Evolutionary conservation across 2,888 invertebrate species (phyloP), one percentile per base, ranked within the genome.

Genomic region (Agonopterix arenella): DNA sequence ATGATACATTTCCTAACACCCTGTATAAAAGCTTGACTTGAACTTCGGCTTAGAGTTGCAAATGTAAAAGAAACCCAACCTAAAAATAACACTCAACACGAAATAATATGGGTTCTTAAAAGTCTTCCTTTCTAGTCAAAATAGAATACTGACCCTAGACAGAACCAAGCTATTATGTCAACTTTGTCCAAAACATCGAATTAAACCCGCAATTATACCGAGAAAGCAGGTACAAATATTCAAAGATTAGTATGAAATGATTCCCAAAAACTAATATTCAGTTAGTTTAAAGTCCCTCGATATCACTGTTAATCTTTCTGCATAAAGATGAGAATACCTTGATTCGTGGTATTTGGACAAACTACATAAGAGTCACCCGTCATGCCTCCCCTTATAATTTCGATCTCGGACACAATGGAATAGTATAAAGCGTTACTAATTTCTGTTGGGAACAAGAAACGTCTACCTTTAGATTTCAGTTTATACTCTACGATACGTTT

Each of bases 361-460:
- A 28, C 28, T 28, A 5, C 1, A 5, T 28, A 5, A 7, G 28
- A 28, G 28, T 28, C 28, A 28, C 28, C 48, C 58, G 64, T 61
- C 66, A 66, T 60, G 67, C 64, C 62, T 61, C 67, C 64, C 62
- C 60, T 59, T 57, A 68, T 73, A 66, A 73, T 71, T 69, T 62
- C 59, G 58, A 73, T 71, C 68, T 62, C 59, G 58, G 53, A 52
- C 62, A 75, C 73, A 73, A 75, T 72, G 53, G 66, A 56, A 64
- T 58, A 63, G 62, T 55, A 60, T 60, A 66, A 58, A 60, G 61
- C 73, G 75, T 67, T 53, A 66, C 73, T 70, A 76, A 76, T 76
- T 71, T 68, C 57, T 62, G 62, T 73, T 69, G 68, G 62, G 63
- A 62, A 66, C 55, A 57, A 55, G 53, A 28, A 28, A 28, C 28